Evolutionary conservation across 1,140 invertebrate species (phyloP), one percentile per base, ranked within the genome.

Genomic region (Caenorhabditis briggsae): DNA sequence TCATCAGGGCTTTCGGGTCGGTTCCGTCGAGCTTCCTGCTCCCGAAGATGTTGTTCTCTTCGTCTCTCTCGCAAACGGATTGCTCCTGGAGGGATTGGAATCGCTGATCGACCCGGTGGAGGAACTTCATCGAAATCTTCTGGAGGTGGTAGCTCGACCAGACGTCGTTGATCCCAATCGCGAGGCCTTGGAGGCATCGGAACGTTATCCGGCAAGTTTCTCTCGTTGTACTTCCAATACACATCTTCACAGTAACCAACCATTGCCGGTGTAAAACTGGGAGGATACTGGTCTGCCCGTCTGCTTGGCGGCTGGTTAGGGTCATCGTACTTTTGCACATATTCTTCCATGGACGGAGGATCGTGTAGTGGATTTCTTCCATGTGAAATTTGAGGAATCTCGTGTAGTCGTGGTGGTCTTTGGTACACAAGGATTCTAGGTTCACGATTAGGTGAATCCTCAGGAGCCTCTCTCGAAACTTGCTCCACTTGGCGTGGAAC

Each of bases 91-190:
- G n/a, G 33, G 11, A 43, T 43, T 8, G 70, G 16, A 23, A 78
- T 78, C 5, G 46, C n/a, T 50, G 70, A 46, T 3, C 6, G 6
- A 14, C 46, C 70, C 20, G 46, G 25, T 50, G 70, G 70, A 20
- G 70, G 46, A 16, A 78, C 20, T n/a, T 33, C 50, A 41, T 78
- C 50, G 33, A 43, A n/a, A 78, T 78, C 70, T 11, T 50, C 43
- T 18, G 43, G 46, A 12, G 70, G 70, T 53, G 70, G 33, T 33
- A 33, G 33, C 33, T 33, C 50, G 18, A 58, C 3, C 16, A 53
- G 16, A 53, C 56, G 8, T n/a, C 18, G 56, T 16, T 70, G 2
- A 46, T 43, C 6, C 20, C 23, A 70, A 46, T 70, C 65, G 18
- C 2, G 18, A 16, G 65, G 65, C 7, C 65, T 41, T 46, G 41